Base-by-base conservation (phyloP, 1,140 invertebrate species). In the Nephotettix cincticeps region DNA sequence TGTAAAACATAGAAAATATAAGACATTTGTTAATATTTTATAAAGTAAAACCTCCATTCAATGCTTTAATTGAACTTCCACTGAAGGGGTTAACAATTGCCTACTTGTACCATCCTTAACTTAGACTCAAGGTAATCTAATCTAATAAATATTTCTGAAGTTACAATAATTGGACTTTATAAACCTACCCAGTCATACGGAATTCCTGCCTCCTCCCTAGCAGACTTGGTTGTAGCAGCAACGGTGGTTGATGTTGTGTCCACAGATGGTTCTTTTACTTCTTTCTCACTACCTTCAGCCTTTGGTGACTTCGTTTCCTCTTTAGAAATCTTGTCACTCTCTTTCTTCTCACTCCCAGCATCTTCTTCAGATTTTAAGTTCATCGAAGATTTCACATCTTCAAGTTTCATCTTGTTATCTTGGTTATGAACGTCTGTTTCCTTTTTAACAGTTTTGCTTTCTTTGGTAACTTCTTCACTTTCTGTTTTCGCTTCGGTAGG, bases 111-210 rank as follows among this genome's bases (percentile, higher is more conserved):
- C n/a, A n/a, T n/a, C n/a, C n/a, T n/a, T n/a, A n/a, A n/a, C n/a
- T n/a, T n/a, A n/a, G n/a, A n/a, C n/a, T n/a, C n/a, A n/a, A n/a
- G n/a, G n/a, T n/a, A n/a, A n/a, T n/a, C n/a, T n/a, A n/a, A n/a
- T n/a, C n/a, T n/a, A n/a, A 29, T 28, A 25, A 29, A 64, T 64
- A 25, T 64, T 64, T 29, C 21, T 51, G 19, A 29, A 47, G 51
- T 45, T 23, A 28, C 43, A 6, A 67, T 43, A 17, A 6, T 40
- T 40, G 13, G 43, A 43, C 9, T 23, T 30, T 45, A 6, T 11
- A 51, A 51, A 65, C 45, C 78, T 80, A 86, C 86, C 92, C 92
- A 94, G 76, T 93, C 91, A 76, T 93, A 93, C 4, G 91, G 91
- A 77, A 93, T 90, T 74, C 91, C 90, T 78, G 91, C 88, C 76